These are phyloP conservation scores for Diabrotica undecimpunctata DNA, from an alignment of 1,140 invertebrate genomes.

Conservation along the genomic window DNA sequence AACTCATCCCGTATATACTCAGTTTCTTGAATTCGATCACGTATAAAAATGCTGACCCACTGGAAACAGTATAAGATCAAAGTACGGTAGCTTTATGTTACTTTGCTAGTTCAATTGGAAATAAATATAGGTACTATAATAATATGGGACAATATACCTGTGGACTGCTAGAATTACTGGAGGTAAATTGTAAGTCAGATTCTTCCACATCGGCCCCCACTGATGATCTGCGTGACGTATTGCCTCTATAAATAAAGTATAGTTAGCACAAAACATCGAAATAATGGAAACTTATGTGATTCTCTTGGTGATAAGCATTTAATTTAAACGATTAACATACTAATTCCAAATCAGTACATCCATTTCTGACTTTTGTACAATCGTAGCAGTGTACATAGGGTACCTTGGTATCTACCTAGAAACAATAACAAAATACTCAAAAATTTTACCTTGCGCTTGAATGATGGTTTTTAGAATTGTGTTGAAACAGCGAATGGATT, in stretches of 20 bases:
- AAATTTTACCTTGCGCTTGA: constrained; percentile 27
- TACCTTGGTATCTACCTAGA: no score
- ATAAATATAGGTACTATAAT: no score
- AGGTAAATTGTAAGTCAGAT: constrained; percentile 68
- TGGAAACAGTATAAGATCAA: no score
- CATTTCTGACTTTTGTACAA: no score
- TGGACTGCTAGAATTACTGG: constrained; percentile 70
- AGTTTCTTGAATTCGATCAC: no score
- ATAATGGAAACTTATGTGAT: constrained; percentile 4
- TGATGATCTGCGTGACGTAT: constrained; percentile 49
- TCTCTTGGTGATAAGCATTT: background rate
- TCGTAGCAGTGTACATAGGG: no score
- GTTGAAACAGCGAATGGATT: constrained; percentile 37
- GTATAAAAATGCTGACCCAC: no score
- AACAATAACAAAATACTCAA: background rate
- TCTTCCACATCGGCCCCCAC: constrained; percentile 62
- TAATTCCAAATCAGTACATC: no score
- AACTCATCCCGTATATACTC: no score
- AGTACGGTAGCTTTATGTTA: no score
- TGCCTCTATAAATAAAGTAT: constrained; percentile 39
- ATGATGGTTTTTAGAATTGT: constrained; percentile 32
- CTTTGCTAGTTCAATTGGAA: no score
- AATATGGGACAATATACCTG: constrained; percentile 49
- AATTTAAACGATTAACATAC: background rate
- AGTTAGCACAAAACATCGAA: constrained; percentile 8